Evolutionary conservation across 2,797 vertebrate species (phyloP).

Genomic region (Neopelma chrysocephalum): DNA sequence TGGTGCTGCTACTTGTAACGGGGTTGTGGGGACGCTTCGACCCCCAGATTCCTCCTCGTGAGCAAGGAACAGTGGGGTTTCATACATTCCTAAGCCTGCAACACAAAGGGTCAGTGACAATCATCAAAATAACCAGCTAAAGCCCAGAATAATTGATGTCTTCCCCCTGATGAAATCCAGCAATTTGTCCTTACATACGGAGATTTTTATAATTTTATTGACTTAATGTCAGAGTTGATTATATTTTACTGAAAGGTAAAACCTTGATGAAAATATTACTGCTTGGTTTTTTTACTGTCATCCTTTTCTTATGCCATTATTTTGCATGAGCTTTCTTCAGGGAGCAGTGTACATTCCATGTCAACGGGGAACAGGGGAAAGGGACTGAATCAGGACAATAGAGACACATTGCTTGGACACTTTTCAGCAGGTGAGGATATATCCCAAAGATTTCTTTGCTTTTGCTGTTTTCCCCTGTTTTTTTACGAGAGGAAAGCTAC

Average conservation of each 20-base stretch:
- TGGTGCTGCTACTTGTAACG: conserved; percentile 92
- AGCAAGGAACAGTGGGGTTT: conserved; percentile 93
- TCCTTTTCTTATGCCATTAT: neutral
- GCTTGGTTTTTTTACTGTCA: neutral
- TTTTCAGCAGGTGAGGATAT: neutral
- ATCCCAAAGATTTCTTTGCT: neutral
- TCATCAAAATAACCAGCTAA: neutral
- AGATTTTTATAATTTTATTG: neutral
- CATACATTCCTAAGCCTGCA: conserved; percentile 96
- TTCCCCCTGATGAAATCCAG: neutral
- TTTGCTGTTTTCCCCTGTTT: neutral
- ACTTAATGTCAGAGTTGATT: neutral
- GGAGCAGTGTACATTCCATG: neutral
- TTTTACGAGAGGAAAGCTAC: neutral
- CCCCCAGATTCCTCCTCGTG: conserved; percentile 97
- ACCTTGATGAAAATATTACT: neutral
- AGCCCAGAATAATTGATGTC: neutral
- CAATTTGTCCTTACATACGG: neutral
- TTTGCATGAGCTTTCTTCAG: neutral
- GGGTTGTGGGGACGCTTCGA: conserved; percentile 95
- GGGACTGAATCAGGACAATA: neutral
- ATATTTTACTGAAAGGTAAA: neutral
- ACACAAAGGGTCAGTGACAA: neutral
- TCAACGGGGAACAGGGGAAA: neutral
- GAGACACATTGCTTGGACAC: neutral